phyloP scores from a whole-genome alignment of 1,140 invertebrate species.

The Sycophila sp. region DNA sequence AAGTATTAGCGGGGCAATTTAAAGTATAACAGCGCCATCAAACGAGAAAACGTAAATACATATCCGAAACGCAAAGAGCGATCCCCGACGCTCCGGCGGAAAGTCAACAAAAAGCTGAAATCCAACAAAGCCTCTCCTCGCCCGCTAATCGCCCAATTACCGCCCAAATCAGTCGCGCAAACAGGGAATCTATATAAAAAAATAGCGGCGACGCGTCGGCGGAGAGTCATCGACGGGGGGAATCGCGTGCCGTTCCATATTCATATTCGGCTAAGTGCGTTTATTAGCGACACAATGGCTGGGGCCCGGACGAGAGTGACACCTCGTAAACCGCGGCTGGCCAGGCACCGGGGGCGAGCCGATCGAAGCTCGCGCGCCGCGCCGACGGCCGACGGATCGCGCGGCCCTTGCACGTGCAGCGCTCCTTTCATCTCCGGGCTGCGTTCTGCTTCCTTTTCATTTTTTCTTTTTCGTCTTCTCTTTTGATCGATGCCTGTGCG shows the following conservation, averaged over 20 bases:
- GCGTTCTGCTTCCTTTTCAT: neutral
- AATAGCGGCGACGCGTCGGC: neutral
- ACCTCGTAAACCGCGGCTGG: conserved; percentile 55
- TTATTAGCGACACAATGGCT: conserved; percentile 57
- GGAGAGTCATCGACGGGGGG: neutral
- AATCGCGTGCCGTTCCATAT: conserved; percentile 50
- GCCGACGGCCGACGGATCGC: conserved; percentile 36
- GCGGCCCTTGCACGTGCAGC: neutral
- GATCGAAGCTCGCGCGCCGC: neutral
- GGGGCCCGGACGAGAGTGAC: conserved; percentile 48
- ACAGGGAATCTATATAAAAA: neutral
- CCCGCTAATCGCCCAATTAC: no score
- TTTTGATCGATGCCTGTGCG: no score
- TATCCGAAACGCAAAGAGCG: no score
- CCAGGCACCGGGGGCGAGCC: neutral
- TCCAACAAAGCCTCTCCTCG: no score
- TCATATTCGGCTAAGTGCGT: conserved; percentile 59
- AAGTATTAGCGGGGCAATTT: no score
- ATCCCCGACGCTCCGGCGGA: no score
- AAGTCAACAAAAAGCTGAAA: no score
- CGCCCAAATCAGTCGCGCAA: neutral
- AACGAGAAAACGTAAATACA: no score
- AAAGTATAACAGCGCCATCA: no score
- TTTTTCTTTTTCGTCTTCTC: neutral
- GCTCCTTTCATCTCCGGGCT: neutral